Conservation (phyloP, 2,888 invertebrate genomes). For the Escarpia spicata region DNA sequence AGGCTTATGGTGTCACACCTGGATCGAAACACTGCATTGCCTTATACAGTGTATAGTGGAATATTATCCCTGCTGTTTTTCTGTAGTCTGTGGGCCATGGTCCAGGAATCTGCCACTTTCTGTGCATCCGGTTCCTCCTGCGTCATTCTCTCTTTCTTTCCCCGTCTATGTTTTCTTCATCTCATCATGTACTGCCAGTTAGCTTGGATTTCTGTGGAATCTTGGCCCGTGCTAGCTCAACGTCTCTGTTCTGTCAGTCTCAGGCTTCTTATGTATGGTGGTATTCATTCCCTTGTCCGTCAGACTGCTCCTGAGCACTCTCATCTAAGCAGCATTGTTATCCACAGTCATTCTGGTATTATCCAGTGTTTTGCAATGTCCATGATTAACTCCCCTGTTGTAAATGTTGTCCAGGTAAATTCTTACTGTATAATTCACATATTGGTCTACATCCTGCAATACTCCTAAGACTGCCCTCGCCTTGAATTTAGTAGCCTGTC, state of each 20-base stretch:
- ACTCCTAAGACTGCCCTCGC: neutral
- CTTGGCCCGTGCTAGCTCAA: neutral
- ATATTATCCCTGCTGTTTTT: neutral
- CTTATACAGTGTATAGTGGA: neutral
- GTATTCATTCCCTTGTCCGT: neutral
- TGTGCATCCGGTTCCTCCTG: neutral
- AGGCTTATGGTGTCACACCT: too few species aligned
- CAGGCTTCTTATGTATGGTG: neutral
- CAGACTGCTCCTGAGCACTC: neutral
- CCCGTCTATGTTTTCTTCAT: neutral
- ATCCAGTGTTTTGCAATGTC: neutral
- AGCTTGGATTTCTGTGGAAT: neutral
- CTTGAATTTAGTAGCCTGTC: neutral
- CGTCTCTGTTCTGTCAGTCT: neutral
- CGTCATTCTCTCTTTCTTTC: neutral
- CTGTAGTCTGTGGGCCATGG: neutral
- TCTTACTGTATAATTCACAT: neutral
- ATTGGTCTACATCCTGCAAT: neutral
- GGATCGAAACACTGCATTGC: neutral
- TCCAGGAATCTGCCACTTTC: constrained; percentile 4
- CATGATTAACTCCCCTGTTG: neutral
- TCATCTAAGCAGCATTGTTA: neutral
- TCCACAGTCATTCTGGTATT: neutral
- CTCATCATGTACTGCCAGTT: neutral
- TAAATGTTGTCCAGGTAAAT: neutral